Conservation (phyloP, 1,140 invertebrate species). For the Cryptotermes secundus region DNA sequence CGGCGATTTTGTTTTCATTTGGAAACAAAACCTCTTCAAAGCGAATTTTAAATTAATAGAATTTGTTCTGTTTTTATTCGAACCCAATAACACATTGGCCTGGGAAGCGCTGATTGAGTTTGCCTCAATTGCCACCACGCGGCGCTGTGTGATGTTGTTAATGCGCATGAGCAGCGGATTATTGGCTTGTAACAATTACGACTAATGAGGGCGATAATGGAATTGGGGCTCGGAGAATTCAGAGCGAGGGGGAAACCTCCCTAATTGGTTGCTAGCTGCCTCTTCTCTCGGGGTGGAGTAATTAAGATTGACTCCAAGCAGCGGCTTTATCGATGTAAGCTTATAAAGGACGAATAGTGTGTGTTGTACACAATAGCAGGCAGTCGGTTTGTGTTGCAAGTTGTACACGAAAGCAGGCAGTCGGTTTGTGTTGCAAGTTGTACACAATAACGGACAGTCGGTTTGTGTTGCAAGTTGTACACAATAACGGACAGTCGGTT, state of each 20-base stretch:
- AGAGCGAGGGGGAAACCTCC: not conserved
- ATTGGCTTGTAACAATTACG: conserved; percentile 28
- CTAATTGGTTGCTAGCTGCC: conserved; percentile 23
- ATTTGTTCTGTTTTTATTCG: not conserved
- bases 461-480: no score
- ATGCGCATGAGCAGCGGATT: conserved; percentile 25
- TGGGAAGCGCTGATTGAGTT: not conserved
- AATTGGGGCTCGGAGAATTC: conserved; percentile 23
- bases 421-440: not conserved
- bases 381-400: not conserved
- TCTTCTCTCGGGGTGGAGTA: conserved; percentile 10
- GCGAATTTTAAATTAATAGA: conserved; percentile 18
- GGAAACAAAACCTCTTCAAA: not conserved
- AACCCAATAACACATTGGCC: not conserved
- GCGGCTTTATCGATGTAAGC: conserved; percentile 19
- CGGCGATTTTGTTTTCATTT: no score
- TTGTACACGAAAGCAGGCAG: not conserved
- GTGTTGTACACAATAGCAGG: conserved; percentile 4
- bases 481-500: no score
- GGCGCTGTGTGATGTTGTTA: conserved; percentile 15
- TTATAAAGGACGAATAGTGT: conserved; percentile 12
- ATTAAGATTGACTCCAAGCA: conserved; percentile 28
- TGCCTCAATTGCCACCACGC: conserved; percentile 11
- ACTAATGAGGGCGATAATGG: conserved; percentile 28
- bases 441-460: no score